These are phyloP conservation scores for Palloptera scutellata DNA, from an alignment of 2,888 invertebrate genomes.

Conservation along the genomic window DNA sequence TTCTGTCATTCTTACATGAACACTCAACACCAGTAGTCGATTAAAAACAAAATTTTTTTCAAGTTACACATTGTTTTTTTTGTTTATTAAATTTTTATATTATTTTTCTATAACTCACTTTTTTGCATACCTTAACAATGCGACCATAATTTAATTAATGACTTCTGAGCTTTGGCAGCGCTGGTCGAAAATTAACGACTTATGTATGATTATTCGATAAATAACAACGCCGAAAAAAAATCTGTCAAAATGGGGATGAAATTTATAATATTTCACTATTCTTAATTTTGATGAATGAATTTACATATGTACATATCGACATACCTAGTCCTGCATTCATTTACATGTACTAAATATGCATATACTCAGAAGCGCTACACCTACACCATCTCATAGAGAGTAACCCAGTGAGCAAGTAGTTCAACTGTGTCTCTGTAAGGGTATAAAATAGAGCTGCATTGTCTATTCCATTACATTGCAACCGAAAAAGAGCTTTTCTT, in stretches of 20 bases:
- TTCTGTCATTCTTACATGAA: not conserved
- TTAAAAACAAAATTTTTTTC: slow-evolving; percentile 1
- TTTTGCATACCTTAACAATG: slow-evolving; percentile 6
- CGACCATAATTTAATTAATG: slow-evolving; percentile 34
- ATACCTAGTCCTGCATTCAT: too few relatives aligned
- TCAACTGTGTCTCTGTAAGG: too few relatives aligned
- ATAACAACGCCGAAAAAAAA: not conserved
- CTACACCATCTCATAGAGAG: too few relatives aligned
- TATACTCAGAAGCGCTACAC: too few relatives aligned
- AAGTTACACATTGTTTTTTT: not conserved
- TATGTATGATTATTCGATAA: not conserved
- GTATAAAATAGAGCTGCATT: too few relatives aligned
- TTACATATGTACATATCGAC: too few relatives aligned
- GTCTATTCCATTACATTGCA: too few relatives aligned
- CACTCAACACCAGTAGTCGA: not conserved
- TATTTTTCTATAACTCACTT: not conserved
- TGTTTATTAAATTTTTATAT: not conserved
- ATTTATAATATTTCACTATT: not conserved
- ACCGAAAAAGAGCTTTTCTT: too few relatives aligned
- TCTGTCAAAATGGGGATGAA: not conserved
- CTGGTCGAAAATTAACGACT: too few relatives aligned
- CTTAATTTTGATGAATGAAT: too few relatives aligned
- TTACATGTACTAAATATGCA: too few relatives aligned
- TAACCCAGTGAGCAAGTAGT: too few relatives aligned
- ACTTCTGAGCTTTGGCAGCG: not conserved